These are phyloP conservation scores for Halyomorpha halys DNA, from an alignment of 1,140 invertebrate species.

Conservation along the genomic window DNA sequence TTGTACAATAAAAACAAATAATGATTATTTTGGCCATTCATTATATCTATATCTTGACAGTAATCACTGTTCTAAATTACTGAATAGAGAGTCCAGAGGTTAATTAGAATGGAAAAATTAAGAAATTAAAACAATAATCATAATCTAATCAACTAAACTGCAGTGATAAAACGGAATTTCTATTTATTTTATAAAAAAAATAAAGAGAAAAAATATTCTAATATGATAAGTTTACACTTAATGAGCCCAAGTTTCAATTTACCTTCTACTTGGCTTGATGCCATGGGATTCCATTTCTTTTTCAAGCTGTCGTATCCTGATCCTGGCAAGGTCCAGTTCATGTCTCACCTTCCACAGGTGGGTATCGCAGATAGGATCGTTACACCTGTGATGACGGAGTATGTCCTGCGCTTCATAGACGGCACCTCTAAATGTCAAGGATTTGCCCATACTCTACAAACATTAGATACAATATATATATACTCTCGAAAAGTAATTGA, in stretches of 20 bases:
- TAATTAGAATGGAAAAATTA: too few relatives aligned
- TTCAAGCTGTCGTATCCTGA: slow-evolving; percentile 72
- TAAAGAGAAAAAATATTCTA: neutral
- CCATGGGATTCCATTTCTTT: slow-evolving; percentile 72
- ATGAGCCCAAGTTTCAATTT: neutral
- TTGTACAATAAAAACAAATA: too few relatives aligned
- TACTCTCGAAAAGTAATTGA: too few relatives aligned
- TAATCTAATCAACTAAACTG: too few relatives aligned
- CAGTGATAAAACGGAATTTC: too few relatives aligned
- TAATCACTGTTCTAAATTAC: too few relatives aligned
- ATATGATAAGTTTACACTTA: neutral
- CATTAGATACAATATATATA: too few relatives aligned
- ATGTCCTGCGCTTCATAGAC: slow-evolving; percentile 73
- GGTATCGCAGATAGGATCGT: slow-evolving; percentile 69
- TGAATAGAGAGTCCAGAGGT: too few relatives aligned
- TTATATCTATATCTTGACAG: too few relatives aligned
- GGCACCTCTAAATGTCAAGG: slow-evolving; percentile 74
- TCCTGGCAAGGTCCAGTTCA: slow-evolving; percentile 72
- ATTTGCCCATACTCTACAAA: slow-evolving; percentile 61
- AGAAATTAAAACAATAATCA: too few relatives aligned
- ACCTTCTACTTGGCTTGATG: slow-evolving; percentile 45
- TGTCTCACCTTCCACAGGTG: slow-evolving; percentile 81
- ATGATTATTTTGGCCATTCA: too few relatives aligned
- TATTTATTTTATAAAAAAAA: neutral
- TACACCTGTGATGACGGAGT: slow-evolving; percentile 52